phyloP scores from a whole-genome alignment of 1,140 invertebrate species.

The Steinernema feltiae region DNA sequence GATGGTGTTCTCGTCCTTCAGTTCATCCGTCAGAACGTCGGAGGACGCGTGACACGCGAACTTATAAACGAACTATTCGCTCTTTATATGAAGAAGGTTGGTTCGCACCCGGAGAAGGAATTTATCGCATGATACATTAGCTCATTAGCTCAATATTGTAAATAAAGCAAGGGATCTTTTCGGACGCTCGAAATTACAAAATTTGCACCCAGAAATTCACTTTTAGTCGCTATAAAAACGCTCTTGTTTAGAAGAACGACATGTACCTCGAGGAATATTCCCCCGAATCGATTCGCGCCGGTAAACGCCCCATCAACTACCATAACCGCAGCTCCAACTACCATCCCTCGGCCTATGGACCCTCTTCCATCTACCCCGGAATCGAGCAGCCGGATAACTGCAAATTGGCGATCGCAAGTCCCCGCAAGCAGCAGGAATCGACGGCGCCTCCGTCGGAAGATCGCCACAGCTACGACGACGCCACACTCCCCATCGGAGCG shows the following conservation, averaged over 20 bases:
- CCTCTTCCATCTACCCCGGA: neutral
- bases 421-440: neutral
- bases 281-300: neutral
- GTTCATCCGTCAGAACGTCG: conserved; percentile 50
- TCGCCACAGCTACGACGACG: neutral
- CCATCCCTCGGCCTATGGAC: neutral
- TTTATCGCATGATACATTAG: too few species aligned
- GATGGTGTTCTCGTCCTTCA: conserved; percentile 45
- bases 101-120: neutral
- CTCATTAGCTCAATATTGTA: too few species aligned
- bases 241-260: neutral
- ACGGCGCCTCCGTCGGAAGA: neutral
- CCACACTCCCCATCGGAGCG: neutral
- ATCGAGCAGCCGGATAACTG: neutral
- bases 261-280: conserved; percentile 8
- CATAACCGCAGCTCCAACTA: neutral
- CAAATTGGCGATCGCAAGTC: neutral
- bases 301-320: conserved; percentile 1
- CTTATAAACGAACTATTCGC: conserved; percentile 39
- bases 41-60: conserved; percentile 47
- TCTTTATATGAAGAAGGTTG: conserved; percentile 24
- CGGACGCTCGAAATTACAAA: too few species aligned
- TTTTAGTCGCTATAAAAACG: too few species aligned
- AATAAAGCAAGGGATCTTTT: too few species aligned
- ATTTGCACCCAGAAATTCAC: too few species aligned